phyloP scores from a whole-genome alignment of 2,113 vertebrate genomes.

The Kryptolebias marmoratus region DNA sequence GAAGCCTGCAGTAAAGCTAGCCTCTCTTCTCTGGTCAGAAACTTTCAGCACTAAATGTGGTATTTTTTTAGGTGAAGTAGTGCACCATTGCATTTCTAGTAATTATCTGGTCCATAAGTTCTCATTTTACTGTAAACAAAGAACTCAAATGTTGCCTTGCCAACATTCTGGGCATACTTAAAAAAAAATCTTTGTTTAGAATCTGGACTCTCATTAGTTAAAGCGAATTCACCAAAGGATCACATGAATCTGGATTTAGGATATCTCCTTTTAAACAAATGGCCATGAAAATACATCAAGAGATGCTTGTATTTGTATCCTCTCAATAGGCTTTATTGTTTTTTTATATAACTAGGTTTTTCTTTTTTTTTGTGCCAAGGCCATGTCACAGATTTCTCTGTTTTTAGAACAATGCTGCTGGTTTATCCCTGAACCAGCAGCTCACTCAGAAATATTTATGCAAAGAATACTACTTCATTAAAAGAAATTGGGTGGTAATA shows the following conservation, averaged over 20 bases:
- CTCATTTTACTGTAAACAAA: constrained; percentile 1
- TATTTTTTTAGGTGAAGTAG: background rate
- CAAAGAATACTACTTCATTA: constrained; percentile 25
- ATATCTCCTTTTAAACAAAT: constrained; percentile 3
- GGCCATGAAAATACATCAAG: background rate
- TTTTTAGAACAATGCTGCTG: constrained; percentile 4
- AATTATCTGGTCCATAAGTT: constrained; percentile 8
- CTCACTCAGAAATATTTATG: constrained; percentile 12
- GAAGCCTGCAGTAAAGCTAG: background rate
- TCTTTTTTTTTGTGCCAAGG: background rate
- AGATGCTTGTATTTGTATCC: constrained; percentile 1
- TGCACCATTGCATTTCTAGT: background rate
- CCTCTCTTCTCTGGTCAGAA: background rate
- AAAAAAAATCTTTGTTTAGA: background rate
- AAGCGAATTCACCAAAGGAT: background rate
- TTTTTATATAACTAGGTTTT: background rate
- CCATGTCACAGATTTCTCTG: background rate
- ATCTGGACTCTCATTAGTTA: constrained; percentile 9
- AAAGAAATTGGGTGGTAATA: constrained; percentile 22
- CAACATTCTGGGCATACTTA: background rate
- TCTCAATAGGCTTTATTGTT: background rate
- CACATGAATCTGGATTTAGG: constrained; percentile 14
- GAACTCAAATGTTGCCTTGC: background rate
- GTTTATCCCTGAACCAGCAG: background rate
- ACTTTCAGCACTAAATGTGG: background rate